Base-by-base conservation (phyloP, 2,113 vertebrate genomes). In the Vireo altiloquus region DNA sequence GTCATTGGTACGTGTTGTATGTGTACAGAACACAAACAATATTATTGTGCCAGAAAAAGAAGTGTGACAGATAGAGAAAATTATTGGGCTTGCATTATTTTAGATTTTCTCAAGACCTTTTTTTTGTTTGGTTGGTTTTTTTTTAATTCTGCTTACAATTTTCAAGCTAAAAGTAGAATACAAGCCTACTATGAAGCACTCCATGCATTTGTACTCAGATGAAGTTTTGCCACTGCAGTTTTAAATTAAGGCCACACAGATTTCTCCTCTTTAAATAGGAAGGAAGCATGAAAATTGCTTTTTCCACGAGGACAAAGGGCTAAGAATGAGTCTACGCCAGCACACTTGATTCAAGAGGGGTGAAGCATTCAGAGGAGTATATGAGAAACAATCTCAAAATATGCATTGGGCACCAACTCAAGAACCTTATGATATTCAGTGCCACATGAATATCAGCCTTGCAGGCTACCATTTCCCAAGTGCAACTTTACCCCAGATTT, bases 1-100 rank as follows among this genome's bases (percentile, higher is more conserved):
- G 0, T 15, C n/a, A 59, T 16, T 72, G 54, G 10, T 31, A 74
- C 5, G 9, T 46, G 11, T 1, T 0, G 2, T 28, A 37, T 37
- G 27, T 15, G 27, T 21, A 47, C n/a, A 27, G 17, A 52, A 57
- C 30, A 74, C 18, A 77, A 77, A 81, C 22, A 37, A 25, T 23
- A 17, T 47, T 46, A 54, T 27, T 78, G 23, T 75, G 56, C n/a
- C 42, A 78, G 35, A 83, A 77, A 65, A 82, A 68, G 4, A 90
- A 44, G 15, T 30, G 13, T 42, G 15, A 57, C 49, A 69, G 11
- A 46, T 37, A 42, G 53, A 76, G 21, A 23, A 90, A 88, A 76
- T 31, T 0, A 77, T 8, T 56, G 4, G 42, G 22, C 22, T 69
- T 10, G 5, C 27, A 31, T 35, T 80, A 40, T 40, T 86, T 69